phyloP scores from a whole-genome alignment of 2,113 vertebrate genomes.

The Varanus salvator region DNA sequence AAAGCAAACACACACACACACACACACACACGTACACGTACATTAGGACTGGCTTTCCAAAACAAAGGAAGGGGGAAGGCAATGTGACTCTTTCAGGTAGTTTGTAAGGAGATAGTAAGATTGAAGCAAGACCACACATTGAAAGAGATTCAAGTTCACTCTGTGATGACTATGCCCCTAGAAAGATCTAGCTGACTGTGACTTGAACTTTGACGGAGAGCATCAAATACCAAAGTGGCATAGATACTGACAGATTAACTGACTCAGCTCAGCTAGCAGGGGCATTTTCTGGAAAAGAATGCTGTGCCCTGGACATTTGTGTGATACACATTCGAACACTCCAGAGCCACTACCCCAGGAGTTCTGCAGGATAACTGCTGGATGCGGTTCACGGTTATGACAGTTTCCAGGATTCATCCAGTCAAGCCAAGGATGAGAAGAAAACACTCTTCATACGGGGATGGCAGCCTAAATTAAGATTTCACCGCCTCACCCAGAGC shows the following conservation, averaged over 20 bases:
- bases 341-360: constrained; percentile 7
- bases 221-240: neutral
- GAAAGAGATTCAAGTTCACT: neutral
- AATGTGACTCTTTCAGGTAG: neutral
- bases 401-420: neutral
- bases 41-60: neutral
- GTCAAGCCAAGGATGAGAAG: constrained; percentile 31
- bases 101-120: neutral
- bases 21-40: neutral
- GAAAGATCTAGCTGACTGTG: constrained; percentile 2
- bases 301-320: neutral
- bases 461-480: constrained; percentile 4
- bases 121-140: neutral
- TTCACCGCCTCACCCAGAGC: constrained; percentile 5
- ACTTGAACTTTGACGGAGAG: neutral
- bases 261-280: constrained; percentile 4
- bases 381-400: neutral
- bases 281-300: neutral
- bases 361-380: neutral
- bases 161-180: neutral
- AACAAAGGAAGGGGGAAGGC: neutral
- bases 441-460: neutral
- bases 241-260: constrained; percentile 23
- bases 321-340: neutral
- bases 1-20: neutral